Evolutionary conservation across 2,888 invertebrate genomes (phyloP).

Genomic region (Teleiodes luculella): DNA sequence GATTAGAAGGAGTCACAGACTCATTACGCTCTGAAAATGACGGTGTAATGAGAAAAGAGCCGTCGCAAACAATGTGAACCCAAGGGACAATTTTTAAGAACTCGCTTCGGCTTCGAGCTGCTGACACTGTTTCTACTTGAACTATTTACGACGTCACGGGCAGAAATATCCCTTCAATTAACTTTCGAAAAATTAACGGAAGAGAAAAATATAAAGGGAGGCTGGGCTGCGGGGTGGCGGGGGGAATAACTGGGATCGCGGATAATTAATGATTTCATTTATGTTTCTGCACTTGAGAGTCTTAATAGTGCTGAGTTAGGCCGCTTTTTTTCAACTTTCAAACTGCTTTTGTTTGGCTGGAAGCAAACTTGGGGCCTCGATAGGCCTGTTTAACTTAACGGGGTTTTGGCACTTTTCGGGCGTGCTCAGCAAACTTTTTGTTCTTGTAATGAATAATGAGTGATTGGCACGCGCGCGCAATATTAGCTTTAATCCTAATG

Average conservation of each 20-base stretch:
- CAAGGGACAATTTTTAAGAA: slow-evolving; percentile 41
- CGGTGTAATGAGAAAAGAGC: slow-evolving; percentile 5
- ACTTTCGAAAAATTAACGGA: slow-evolving; percentile 66
- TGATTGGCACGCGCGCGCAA: slow-evolving; percentile 1
- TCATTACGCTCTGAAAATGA: slow-evolving; percentile 13
- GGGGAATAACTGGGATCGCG: slow-evolving; percentile 68
- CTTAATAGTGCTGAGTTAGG: slow-evolving; percentile 70
- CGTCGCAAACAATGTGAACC: slow-evolving; percentile 32
- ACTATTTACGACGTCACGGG: slow-evolving; percentile 49
- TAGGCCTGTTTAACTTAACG: slow-evolving; percentile 12
- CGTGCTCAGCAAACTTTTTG: slow-evolving; percentile 9
- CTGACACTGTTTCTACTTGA: slow-evolving; percentile 45
- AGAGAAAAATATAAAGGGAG: slow-evolving; percentile 60
- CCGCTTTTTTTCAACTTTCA: slow-evolving; percentile 57
- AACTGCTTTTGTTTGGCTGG: slow-evolving; percentile 65
- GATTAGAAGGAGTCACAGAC: slow-evolving; percentile 17
- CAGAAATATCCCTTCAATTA: slow-evolving; percentile 64
- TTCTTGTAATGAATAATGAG: slow-evolving; percentile 7
- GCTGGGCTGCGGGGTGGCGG: slow-evolving; percentile 30
- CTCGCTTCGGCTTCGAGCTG: slow-evolving; percentile 44
- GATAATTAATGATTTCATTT: slow-evolving; percentile 79
- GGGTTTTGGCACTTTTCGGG: slow-evolving; percentile 10
- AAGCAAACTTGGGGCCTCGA: slow-evolving; percentile 28
- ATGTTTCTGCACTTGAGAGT: slow-evolving; percentile 76
- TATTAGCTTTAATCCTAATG: not conserved